Percentiles rank a stretch among this genome's conserved stretches.
These are phyloP conservation scores for Macaria liturata DNA, from an alignment of 2,888 invertebrate genomes.

Conservation along the genomic window DNA sequence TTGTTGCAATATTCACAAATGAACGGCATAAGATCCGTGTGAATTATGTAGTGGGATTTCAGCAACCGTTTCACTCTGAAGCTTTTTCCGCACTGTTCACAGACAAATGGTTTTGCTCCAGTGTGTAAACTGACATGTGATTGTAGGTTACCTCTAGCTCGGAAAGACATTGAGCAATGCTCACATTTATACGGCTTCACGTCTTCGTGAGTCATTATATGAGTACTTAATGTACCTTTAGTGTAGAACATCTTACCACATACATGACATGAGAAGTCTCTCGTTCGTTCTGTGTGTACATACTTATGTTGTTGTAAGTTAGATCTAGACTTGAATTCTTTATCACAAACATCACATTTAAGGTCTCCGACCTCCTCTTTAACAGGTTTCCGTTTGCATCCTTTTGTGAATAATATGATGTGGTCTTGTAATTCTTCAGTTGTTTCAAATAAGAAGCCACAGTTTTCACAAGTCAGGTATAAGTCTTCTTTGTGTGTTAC, in stretches of 20 bases:
- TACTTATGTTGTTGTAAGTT: slow-evolving; percentile 67
- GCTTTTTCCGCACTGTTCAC: slow-evolving; percentile 75
- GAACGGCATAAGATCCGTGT: slow-evolving; percentile 74
- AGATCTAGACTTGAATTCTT: slow-evolving; percentile 68
- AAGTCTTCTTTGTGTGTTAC: slow-evolving; percentile 26
- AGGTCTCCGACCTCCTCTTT: slow-evolving; percentile 53
- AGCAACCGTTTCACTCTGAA: slow-evolving; percentile 72
- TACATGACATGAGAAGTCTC: slow-evolving; percentile 71
- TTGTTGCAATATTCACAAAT: slow-evolving; percentile 72
- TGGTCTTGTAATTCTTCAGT: slow-evolving; percentile 64
- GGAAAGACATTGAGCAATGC: slow-evolving; percentile 68
- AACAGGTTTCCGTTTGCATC: slow-evolving; percentile 42
- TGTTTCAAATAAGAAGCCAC: slow-evolving; percentile 60
- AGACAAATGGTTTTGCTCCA: slow-evolving; percentile 70
- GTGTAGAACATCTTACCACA: slow-evolving; percentile 79
- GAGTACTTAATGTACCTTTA: slow-evolving; percentile 70
- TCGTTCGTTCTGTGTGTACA: slow-evolving; percentile 70
- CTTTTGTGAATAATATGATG: slow-evolving; percentile 54
- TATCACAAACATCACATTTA: slow-evolving; percentile 66
- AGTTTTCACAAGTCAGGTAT: slow-evolving; percentile 54
- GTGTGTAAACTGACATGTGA: slow-evolving; percentile 72
- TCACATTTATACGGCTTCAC: slow-evolving; percentile 71
- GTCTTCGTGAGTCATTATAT: slow-evolving; percentile 71
- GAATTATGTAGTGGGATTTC: slow-evolving; percentile 76
- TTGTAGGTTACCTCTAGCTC: slow-evolving; percentile 69